Evolutionary conservation across 1,140 invertebrate genomes (phyloP).

Genomic region (Semibalanus balanoides): DNA sequence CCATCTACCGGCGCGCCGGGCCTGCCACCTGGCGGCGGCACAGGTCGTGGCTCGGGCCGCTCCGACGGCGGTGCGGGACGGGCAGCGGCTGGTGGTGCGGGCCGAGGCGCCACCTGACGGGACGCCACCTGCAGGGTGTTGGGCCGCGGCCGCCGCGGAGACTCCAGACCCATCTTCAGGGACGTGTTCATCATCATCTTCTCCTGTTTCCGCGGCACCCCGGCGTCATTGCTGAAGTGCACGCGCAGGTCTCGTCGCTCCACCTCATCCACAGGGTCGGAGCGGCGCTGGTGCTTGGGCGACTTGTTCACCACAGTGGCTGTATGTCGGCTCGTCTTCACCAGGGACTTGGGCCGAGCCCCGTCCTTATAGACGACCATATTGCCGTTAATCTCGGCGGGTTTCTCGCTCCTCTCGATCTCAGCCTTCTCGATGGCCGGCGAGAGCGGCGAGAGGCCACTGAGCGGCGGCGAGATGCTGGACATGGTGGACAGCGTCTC

Average conservation of each 20-base stretch:
- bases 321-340: background rate
- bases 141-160: no score
- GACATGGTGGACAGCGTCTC: background rate
- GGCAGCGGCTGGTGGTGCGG: no score
- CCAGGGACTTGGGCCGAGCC: background rate
- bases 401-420: background rate
- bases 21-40: background rate
- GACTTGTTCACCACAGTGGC: background rate
- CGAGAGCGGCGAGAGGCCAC: background rate
- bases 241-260: background rate
- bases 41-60: background rate
- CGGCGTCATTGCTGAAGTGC: background rate
- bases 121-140: background rate
- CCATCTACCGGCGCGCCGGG: background rate
- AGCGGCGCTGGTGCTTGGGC: background rate
- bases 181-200: background rate
- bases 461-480: background rate
- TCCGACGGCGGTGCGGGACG: no score
- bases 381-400: background rate
- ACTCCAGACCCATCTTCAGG: background rate
- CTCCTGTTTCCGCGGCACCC: background rate
- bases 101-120: background rate
- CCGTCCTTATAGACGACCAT: background rate
- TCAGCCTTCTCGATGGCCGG: background rate
- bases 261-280: background rate